phyloP scores from a whole-genome alignment of 2,888 invertebrate species.

The Diaprepes abbreviatus region DNA sequence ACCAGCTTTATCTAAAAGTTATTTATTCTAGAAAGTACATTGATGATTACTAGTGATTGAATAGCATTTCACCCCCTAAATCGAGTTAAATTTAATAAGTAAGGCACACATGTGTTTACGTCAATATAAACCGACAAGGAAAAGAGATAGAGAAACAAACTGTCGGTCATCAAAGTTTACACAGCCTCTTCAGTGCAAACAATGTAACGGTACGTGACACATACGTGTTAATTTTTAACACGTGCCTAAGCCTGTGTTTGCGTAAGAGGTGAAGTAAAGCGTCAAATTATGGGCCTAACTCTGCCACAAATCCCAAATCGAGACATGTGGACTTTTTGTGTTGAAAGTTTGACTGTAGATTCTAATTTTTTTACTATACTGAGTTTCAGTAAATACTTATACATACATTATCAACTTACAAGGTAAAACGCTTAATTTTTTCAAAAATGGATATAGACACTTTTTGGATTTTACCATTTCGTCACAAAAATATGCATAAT shows the following conservation, averaged over 20 bases:
- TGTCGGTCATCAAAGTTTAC: constrained; percentile 56
- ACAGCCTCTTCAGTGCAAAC: constrained; percentile 58
- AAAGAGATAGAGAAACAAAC: constrained; percentile 29
- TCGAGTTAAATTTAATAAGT: constrained; percentile 28
- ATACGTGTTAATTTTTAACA: constrained; percentile 63
- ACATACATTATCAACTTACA: no score
- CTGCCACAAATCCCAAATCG: constrained; percentile 32
- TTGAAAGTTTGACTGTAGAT: background rate
- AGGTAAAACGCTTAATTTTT: no score
- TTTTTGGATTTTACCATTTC: no score
- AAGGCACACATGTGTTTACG: constrained; percentile 34
- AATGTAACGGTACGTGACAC: constrained; percentile 60
- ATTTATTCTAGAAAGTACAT: no score
- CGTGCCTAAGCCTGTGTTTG: constrained; percentile 57
- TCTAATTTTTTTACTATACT: background rate
- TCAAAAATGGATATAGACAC: no score
- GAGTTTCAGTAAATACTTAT: no score
- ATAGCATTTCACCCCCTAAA: background rate
- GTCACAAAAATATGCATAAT: no score
- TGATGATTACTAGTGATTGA: background rate
- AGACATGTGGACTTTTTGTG: constrained; percentile 34
- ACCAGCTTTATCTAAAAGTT: no score
- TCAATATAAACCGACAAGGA: constrained; percentile 16
- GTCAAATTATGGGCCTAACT: constrained; percentile 39
- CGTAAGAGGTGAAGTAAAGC: constrained; percentile 50